These are phyloP conservation scores for Dendrophyllia cribrosa DNA, from an alignment of 64 coral and sea anemone species.

Conservation along the genomic window DNA sequence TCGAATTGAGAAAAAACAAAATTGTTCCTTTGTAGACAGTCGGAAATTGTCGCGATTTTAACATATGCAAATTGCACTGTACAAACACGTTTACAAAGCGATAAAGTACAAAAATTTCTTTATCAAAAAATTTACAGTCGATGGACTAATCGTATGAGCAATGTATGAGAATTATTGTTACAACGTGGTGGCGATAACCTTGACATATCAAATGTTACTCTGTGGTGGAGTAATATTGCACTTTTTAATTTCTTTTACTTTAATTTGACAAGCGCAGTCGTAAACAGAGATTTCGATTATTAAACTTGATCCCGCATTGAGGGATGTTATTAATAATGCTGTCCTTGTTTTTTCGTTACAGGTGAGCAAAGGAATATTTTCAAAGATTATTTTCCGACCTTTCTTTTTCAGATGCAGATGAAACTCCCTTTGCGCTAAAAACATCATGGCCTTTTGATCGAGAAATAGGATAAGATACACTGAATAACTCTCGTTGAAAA, in stretches of 20 bases:
- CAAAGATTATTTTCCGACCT: neutral
- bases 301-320: neutral
- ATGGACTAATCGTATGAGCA: neutral
- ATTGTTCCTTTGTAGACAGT: constrained; percentile 1
- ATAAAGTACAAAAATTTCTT: neutral
- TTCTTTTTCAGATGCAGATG: neutral
- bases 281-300: neutral
- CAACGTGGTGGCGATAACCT: neutral
- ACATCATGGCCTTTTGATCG: too few species aligned
- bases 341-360: neutral
- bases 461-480: too few species aligned
- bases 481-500: neutral
- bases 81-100: neutral
- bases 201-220: neutral
- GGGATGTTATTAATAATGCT: neutral
- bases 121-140: neutral
- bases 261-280: neutral
- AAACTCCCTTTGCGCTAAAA: too few species aligned
- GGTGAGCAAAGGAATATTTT: neutral
- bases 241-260: neutral
- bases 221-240: neutral
- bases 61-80: neutral
- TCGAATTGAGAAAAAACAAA: neutral
- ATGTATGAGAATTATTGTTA: neutral
- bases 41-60: neutral